Base-by-base conservation (phyloP, 2,888 invertebrate genomes). In the Nysson spinosus region DNA sequence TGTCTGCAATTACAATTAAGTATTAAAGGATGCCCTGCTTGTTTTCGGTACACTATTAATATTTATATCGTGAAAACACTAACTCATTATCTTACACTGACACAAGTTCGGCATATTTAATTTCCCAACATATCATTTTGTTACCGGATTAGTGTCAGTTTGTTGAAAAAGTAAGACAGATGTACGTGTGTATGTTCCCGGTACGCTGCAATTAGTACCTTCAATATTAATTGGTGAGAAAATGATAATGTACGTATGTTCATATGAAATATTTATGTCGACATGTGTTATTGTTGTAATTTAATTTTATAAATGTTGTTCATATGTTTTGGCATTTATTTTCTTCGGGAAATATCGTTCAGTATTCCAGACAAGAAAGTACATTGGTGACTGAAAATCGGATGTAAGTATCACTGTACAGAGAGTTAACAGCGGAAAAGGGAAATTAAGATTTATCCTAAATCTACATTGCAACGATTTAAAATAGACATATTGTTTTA, bases 371-470 rank as follows among this genome's bases (percentile, higher is more conserved):
- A 54, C 35, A 49, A 47, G 51, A 44, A 65, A 46, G 49, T 28
- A 44, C 30, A 57, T 44, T 52, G 46, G 24, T 34, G 40, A 56
- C 43, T 49, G 40, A 64, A 49, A 24, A 39, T 65, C 43, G 19
- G 34, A 54, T 67, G 65, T 65, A 67, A 66, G 66, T 66, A 66
- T 64, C 24, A 16, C 44, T 32, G 14, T 54, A 26, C 19, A 24
- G 32, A 43, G 14, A 61, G 17, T 30, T 34, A 52, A 44, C 47
- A 49, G 47, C 32, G 35, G 47, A 47, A 35, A 44, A 52, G 47
- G 22, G 5, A 37, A 43, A 24, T n/a, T 19, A 42, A 22, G 9
- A 34, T 34, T 40, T 52, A 28, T 12, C 12, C 40, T 34, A 7
- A 12, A 22, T 34, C 7, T 37, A 9, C 19, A 16, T 7, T 4